phyloP scores from a whole-genome alignment of 2,888 invertebrate genomes.

The Hipparchia sbordonii region DNA sequence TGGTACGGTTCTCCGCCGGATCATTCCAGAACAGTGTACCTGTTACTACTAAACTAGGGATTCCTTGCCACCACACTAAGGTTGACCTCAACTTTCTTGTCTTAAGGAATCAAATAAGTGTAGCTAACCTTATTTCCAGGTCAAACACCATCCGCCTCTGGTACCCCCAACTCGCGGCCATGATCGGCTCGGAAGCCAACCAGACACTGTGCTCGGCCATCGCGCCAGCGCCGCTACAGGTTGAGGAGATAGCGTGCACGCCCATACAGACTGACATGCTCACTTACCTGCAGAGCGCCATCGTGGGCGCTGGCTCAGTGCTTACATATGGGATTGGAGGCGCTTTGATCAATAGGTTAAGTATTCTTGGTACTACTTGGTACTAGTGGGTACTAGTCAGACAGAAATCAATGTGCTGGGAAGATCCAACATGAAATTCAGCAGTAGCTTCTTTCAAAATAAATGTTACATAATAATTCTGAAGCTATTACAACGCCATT shows the following conservation, averaged over 20 bases:
- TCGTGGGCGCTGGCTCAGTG: conserved; percentile 85
- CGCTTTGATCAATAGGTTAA: conserved; percentile 63
- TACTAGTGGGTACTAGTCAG: too few relatives aligned
- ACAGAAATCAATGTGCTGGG: too few relatives aligned
- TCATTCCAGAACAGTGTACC: too few relatives aligned
- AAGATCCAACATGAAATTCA: too few relatives aligned
- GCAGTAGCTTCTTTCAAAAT: too few relatives aligned
- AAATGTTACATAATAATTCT: too few relatives aligned
- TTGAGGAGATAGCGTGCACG: conserved; percentile 50
- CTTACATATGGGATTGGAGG: conserved; percentile 84
- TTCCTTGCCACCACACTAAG: too few relatives aligned
- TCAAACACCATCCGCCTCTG: conserved; percentile 92
- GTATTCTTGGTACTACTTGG: neutral
- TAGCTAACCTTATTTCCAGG: conserved; percentile 58
- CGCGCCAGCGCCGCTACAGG: conserved; percentile 49
- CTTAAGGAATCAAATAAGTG: too few relatives aligned
- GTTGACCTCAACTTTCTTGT: too few relatives aligned
- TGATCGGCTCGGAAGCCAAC: conserved; percentile 73
- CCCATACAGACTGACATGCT: conserved; percentile 80
- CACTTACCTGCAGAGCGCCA: conserved; percentile 87
- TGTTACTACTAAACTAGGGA: too few relatives aligned
- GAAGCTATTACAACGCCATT: too few relatives aligned
- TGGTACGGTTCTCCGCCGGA: too few relatives aligned
- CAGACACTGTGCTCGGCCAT: conserved; percentile 69
- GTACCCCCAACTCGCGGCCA: conserved; percentile 93